Evolutionary conservation across 2,888 invertebrate species (phyloP), one percentile per base, ranked within the genome.

Genomic region (Selenia dentaria): DNA sequence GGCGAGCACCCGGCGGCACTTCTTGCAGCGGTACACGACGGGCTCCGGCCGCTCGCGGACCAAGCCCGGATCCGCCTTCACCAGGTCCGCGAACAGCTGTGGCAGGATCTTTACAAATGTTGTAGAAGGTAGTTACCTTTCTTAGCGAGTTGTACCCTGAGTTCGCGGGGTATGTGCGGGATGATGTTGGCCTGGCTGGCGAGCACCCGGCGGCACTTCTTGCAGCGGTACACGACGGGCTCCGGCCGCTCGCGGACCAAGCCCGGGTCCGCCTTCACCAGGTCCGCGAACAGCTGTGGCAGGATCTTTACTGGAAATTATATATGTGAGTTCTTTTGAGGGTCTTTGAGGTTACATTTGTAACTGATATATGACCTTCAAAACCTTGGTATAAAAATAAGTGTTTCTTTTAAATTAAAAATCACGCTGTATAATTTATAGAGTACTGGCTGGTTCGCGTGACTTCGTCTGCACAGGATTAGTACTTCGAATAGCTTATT

Each of bases 201-300:
- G n/a, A 98, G 92, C 12, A 96, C 92, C 22, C 97, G 92, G 48
- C 96, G 92, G 75, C 97, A 97, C 70, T 94, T 95, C 70, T 92
- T 94, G 75, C 97, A 97, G 52, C 96, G 93, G 82, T 96, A 97
- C 5, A 96, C 96, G 39, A 94, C 93, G 0, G 96, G 96, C 62
- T 96, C 96, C 0, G 97, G 97, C 59, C 94, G 92, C 57, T 94
- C 94, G 20, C 94, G 93, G 0, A 92, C 92, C 41, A 96, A 74
- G 0, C 94, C 95, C 0, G 97, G 97, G 90, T 97, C 97, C 0
- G 94, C 91, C 74, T 95, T 95, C 5, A 97, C 92, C 16, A 97
- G 91, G 75, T 95, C 95, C 53, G 93, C 91, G 67, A 94, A 96
- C 52, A 92, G 92, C 67, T 95, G 96, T 0, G 97, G 96, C 51